phyloP scores from a whole-genome alignment of 2,888 invertebrate species.

The Zygothrica quintamaculata region DNA sequence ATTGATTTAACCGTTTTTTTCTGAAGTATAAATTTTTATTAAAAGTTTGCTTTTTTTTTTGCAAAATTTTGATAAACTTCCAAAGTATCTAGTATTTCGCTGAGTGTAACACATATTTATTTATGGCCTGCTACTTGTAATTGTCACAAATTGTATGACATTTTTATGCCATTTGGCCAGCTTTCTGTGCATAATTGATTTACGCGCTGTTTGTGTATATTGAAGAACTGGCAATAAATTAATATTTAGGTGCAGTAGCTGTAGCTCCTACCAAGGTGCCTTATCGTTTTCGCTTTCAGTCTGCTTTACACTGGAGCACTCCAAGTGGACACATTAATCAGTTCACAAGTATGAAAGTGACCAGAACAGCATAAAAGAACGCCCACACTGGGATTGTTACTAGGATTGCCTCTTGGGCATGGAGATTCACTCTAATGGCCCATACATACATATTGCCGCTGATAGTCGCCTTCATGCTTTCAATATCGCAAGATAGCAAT shows the following conservation, averaged over 20 bases:
- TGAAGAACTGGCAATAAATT: constrained; percentile 60
- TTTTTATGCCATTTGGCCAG: constrained; percentile 73
- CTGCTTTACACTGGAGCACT: constrained; percentile 19
- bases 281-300: constrained; percentile 78
- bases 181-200: constrained; percentile 72
- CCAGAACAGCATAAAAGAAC: constrained; percentile 20
- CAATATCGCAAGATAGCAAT: constrained; percentile 57
- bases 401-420: too few relatives aligned
- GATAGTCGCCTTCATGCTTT: constrained; percentile 26
- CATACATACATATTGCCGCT: constrained; percentile 45
- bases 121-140: constrained; percentile 77
- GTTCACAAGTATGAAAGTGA: constrained; percentile 25
- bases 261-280: constrained; percentile 46
- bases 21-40: too few relatives aligned
- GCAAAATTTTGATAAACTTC: too few relatives aligned
- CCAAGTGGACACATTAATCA: constrained; percentile 73
- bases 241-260: constrained; percentile 52
- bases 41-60: too few relatives aligned
- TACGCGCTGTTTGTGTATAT: constrained; percentile 71
- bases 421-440: constrained; percentile 73
- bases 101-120: constrained; percentile 54
- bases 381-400: constrained; percentile 60
- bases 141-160: constrained; percentile 80
- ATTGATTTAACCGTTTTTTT: too few relatives aligned
- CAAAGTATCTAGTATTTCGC: constrained; percentile 13